Evolutionary conservation across 2,888 invertebrate genomes (phyloP), one percentile per base, ranked within the genome.

Genomic region (Theretra japonica): DNA sequence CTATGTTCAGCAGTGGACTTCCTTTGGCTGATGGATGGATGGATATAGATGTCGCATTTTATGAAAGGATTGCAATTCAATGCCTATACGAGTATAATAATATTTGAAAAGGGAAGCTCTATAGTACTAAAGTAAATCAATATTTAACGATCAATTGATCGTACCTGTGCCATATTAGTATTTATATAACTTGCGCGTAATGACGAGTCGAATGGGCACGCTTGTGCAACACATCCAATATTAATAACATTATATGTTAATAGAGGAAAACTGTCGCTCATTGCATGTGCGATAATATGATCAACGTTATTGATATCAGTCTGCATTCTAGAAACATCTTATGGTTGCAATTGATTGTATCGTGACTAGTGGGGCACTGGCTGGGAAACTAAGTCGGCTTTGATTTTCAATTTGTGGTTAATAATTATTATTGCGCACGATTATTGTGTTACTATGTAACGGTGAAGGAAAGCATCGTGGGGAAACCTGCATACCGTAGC

Each of bases 251-350:
- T 17, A 23, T 25, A 58, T 28, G 58, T 58, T 58, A 58, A 58
- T 58, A 0, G 58, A 58, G 58, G 58, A 58, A 58, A 58, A 58
- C 58, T 25, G 58, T 58, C 58, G 5, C 23, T 17, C n/a, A 53
- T 53, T 53, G 53, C 53, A 15, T 53, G 53, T 53, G n/a, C 53
- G 53, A n/a, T 53, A 53, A n/a, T 53, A 53, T 25, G 25, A 17
- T 58, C 23, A 58, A 58, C 58, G 17, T 58, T 25, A 58, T 28
- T 25, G 25, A 23, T 58, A 58, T 58, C 11, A 15, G 17, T 58
- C 25, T n/a, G n/a, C n/a, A n/a, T n/a, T n/a, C n/a, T 58, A 58
- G 58, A 58, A 58, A 11, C 25, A 58, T 25, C 25, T 17, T 58
- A 5, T 17, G 17, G 28, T 25, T 58, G 21, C 23, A 21, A 23